Evolutionary conservation across 1,140 invertebrate genomes (phyloP).

Genomic region (Probaryconus sp.): DNA sequence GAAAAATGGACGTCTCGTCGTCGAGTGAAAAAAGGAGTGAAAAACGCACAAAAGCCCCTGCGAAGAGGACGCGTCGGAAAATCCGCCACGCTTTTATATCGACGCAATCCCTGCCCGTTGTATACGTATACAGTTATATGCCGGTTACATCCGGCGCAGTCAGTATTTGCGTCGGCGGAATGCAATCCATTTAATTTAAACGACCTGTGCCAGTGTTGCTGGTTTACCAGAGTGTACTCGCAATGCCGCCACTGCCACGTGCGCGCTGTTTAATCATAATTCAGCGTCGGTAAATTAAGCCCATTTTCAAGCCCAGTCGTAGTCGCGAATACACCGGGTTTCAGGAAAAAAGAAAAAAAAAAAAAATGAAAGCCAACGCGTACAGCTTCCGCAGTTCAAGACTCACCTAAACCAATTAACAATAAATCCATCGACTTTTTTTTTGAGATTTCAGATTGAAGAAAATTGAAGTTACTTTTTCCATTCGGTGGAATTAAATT

Average conservation of each 20-base stretch:
- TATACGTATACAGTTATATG: conserved; percentile 16
- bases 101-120: conserved; percentile 32
- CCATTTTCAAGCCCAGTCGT: conserved; percentile 58
- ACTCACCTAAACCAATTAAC: conserved; percentile 67
- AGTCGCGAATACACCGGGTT: conserved; percentile 8
- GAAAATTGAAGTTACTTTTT: conserved; percentile 27
- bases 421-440: conserved; percentile 66
- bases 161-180: conserved; percentile 60
- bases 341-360: conserved; percentile 12
- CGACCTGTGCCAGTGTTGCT: conserved; percentile 54
- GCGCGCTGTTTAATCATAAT: conserved; percentile 70
- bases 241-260: conserved; percentile 44
- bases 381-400: conserved; percentile 50
- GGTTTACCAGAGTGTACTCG: conserved; percentile 59
- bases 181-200: conserved; percentile 71
- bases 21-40: conserved; percentile 21
- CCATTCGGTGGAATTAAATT: conserved; percentile 33
- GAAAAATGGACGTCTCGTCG: conserved; percentile 26
- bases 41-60: conserved; percentile 33
- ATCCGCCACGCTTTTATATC: conserved; percentile 45
- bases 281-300: conserved; percentile 68
- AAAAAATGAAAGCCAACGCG: conserved; percentile 32
- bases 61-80: conserved; percentile 28
- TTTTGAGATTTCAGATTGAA: conserved; percentile 63
- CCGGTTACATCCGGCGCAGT: conserved; percentile 47